phyloP scores from a whole-genome alignment of 2,888 invertebrate species.

The Leptura quadrifasciata region DNA sequence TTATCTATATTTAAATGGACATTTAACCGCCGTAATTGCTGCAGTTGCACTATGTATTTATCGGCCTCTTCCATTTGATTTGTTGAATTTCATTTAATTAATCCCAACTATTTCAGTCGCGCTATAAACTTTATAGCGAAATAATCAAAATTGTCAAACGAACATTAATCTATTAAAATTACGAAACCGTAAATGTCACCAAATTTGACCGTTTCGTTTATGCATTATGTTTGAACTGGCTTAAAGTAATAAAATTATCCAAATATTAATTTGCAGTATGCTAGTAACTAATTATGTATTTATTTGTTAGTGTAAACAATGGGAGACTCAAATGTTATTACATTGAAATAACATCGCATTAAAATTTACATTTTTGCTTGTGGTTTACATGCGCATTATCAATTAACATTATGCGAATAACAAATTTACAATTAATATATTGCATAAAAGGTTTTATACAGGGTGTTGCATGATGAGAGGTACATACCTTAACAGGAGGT shows the following conservation, averaged over 20 bases:
- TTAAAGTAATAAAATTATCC: not conserved
- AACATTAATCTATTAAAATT: not conserved
- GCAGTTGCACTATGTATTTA: not conserved
- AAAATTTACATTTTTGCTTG: not conserved
- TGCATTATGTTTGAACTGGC: not conserved
- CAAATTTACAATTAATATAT: not conserved
- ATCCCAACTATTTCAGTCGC: not conserved
- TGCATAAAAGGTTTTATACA: too few species aligned
- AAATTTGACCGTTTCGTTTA: not conserved
- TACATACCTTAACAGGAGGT: too few species aligned
- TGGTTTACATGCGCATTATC: not conserved
- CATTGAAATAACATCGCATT: not conserved
- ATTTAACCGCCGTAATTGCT: not conserved
- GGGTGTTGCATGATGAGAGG: too few species aligned
- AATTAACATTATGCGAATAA: not conserved
- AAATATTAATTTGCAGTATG: not conserved
- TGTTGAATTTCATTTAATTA: not conserved
- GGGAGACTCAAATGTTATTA: not conserved
- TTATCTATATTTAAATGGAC: not conserved
- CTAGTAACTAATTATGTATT: not conserved
- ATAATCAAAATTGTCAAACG: not conserved
- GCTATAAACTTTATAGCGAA: not conserved
- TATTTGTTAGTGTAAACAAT: not conserved
- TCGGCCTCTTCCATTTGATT: not conserved
- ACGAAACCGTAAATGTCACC: not conserved